Conservation (phyloP, 2,113 vertebrate genomes). For the Pelecanoides urinatrix region DNA sequence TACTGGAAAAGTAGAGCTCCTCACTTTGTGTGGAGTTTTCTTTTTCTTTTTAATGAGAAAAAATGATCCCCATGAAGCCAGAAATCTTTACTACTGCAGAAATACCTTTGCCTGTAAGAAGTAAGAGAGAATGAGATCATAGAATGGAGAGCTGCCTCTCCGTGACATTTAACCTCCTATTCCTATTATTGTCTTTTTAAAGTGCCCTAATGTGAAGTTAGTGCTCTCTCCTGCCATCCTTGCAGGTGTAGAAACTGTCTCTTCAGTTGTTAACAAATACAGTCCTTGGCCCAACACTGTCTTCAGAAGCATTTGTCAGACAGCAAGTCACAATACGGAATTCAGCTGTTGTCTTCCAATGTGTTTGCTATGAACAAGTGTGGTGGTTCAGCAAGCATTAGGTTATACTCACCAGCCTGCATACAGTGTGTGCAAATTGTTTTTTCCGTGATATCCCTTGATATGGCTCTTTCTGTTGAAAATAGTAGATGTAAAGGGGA, state of each 20-base stretch:
- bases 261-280: background rate
- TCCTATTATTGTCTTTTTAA: background rate
- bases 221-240: background rate
- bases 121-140: background rate
- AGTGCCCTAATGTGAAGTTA: background rate
- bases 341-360: background rate
- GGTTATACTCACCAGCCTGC: background rate
- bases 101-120: background rate
- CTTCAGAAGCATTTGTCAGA: background rate
- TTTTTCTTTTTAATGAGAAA: background rate
- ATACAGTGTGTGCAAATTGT: background rate
- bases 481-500: background rate
- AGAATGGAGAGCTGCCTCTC: background rate
- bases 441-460: background rate
- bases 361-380: background rate
- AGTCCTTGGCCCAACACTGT: background rate
- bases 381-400: background rate
- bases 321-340: background rate
- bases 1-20: background rate
- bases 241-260: background rate
- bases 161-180: background rate
- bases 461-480: background rate
- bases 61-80: background rate
- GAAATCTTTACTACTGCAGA: background rate
- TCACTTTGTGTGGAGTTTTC: background rate